Evolutionary conservation across 2,888 invertebrate species (phyloP).

Genomic region (Synergus gifuensis): DNA sequence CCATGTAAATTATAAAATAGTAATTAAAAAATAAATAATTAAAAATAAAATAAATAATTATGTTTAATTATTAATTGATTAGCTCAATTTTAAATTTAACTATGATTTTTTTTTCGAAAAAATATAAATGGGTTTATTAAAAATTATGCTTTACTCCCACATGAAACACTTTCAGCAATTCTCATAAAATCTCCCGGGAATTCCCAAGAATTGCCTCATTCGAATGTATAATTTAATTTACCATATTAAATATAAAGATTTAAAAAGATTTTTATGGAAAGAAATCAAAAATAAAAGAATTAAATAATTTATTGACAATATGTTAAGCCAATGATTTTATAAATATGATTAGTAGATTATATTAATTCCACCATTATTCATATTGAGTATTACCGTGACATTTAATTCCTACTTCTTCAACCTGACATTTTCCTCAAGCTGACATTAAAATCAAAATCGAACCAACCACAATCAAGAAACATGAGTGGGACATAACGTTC

Average conservation of each 20-base stretch:
- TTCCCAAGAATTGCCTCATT: neutral
- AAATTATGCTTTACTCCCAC: neutral
- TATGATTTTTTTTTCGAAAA: neutral
- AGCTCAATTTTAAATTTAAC: neutral
- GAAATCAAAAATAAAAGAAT: neutral
- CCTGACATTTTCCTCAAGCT: conserved; percentile 25
- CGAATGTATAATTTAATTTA: neutral
- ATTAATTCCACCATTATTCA: neutral
- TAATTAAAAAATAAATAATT: too few relatives aligned
- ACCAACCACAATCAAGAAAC: neutral
- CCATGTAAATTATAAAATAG: too few relatives aligned
- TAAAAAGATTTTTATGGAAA: neutral
- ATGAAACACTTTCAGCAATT: neutral
- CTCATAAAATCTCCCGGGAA: neutral
- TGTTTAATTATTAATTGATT: neutral
- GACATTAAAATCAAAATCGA: conserved; percentile 25
- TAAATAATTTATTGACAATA: neutral
- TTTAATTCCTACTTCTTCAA: conserved; percentile 3
- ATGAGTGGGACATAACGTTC: conserved; percentile 12
- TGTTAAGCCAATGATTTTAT: too few relatives aligned
- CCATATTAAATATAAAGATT: neutral
- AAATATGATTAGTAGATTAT: neutral
- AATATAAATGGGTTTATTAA: neutral
- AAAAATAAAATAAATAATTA: too few relatives aligned
- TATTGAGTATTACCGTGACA: neutral